Conservation (phyloP, 1,140 invertebrate species). For the Zeugodacus cucurbitae region DNA sequence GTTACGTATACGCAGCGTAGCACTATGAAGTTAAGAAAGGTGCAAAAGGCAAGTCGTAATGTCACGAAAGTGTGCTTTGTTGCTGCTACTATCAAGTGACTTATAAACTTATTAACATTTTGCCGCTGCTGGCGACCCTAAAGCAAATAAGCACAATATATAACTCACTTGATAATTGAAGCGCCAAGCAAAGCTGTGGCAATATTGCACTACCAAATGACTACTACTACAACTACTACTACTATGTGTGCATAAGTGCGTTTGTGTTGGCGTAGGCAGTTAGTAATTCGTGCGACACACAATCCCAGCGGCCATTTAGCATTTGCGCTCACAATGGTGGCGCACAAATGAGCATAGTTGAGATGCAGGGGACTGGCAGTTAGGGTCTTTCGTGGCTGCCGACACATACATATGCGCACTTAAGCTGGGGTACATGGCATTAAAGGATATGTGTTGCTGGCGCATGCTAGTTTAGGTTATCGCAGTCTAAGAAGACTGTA, state of each 20-base stretch:
- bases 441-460: too few species aligned
- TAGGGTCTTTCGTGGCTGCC: not conserved
- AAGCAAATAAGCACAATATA: not conserved
- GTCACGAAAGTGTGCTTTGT: not conserved
- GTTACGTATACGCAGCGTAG: conserved; percentile 4
- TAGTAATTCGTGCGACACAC: not conserved
- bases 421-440: too few species aligned
- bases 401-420: too few species aligned
- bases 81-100: not conserved
- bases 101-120: conserved; percentile 35
- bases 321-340: not conserved
- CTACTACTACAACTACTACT: too few species aligned
- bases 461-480: too few species aligned
- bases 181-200: not conserved
- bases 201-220: too few species aligned
- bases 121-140: not conserved
- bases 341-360: not conserved
- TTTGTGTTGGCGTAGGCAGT: too few species aligned
- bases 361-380: not conserved
- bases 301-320: not conserved
- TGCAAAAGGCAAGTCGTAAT: not conserved
- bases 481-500: too few species aligned
- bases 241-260: not conserved
- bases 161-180: not conserved
- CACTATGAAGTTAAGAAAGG: too few species aligned